Evolutionary conservation across 2,888 invertebrate species (phyloP).

Genomic region (Gonocerus acuteangulatus): DNA sequence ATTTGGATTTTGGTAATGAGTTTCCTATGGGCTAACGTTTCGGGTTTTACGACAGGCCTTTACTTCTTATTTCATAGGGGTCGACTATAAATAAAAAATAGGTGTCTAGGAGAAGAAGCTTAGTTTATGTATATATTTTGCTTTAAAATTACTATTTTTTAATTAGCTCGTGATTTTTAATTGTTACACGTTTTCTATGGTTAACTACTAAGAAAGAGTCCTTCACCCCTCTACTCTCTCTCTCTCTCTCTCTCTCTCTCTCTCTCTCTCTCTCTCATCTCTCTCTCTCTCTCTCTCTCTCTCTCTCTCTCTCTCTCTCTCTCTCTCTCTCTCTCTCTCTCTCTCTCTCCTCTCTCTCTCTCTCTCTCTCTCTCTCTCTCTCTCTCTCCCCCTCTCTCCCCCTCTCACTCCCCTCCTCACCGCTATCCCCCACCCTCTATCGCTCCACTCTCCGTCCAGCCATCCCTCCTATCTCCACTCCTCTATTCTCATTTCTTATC

Average conservation of each 20-base stretch:
- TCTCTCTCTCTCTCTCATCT: background rate
- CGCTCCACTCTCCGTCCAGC: background rate
- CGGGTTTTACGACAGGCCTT: no score
- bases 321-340: background rate
- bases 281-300: background rate
- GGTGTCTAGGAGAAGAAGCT: no score
- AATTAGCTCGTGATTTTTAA: no score
- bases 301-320: background rate
- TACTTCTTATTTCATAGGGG: no score
- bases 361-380: background rate
- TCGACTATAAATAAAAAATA: no score
- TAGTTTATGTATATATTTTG: no score
- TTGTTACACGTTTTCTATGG: no score
- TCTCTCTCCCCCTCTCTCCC: background rate
- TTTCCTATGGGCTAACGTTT: no score
- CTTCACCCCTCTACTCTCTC: background rate
- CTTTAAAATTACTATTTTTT: no score
- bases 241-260: slow-evolving; percentile 5
- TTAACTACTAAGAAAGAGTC: background rate
- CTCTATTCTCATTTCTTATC: background rate
- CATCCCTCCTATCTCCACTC: background rate
- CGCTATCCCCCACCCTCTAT: background rate
- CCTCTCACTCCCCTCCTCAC: background rate
- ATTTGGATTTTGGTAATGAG: no score
- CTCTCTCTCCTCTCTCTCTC: background rate